Conservation (phyloP, 2,888 invertebrate species). For the Polymixis flavicincta region DNA sequence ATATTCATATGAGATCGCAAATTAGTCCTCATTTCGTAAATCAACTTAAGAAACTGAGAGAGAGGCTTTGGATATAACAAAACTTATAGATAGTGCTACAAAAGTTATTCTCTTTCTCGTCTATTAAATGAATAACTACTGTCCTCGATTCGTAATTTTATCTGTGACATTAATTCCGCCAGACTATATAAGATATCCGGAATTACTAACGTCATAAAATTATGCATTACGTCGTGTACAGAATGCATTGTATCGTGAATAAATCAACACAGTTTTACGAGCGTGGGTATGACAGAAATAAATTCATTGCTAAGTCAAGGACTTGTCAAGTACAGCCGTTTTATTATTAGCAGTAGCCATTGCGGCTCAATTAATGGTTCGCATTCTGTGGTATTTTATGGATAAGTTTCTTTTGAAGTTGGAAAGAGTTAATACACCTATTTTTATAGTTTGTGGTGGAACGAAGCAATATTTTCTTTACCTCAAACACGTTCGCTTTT, state of each 20-base stretch:
- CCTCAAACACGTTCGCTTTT: neutral
- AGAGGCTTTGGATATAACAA: neutral
- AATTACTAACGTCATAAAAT: neutral
- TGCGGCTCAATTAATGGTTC: constrained; percentile 31
- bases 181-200: neutral
- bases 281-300: constrained; percentile 76
- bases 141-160: neutral
- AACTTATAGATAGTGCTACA: neutral
- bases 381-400: constrained; percentile 1
- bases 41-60: neutral
- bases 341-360: constrained; percentile 45
- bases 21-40: neutral
- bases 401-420: constrained; percentile 16
- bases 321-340: constrained; percentile 68
- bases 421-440: neutral
- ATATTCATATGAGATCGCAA: neutral
- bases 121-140: neutral
- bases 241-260: constrained; percentile 38
- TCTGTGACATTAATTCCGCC: neutral
- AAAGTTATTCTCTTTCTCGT: neutral
- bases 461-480: neutral
- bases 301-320: constrained; percentile 79
- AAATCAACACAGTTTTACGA: constrained; percentile 44
- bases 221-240: constrained; percentile 5
- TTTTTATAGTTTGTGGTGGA: neutral